Evolutionary conservation across 2,113 vertebrate species (phyloP).

Genomic region (Amblyornis subalaris): DNA sequence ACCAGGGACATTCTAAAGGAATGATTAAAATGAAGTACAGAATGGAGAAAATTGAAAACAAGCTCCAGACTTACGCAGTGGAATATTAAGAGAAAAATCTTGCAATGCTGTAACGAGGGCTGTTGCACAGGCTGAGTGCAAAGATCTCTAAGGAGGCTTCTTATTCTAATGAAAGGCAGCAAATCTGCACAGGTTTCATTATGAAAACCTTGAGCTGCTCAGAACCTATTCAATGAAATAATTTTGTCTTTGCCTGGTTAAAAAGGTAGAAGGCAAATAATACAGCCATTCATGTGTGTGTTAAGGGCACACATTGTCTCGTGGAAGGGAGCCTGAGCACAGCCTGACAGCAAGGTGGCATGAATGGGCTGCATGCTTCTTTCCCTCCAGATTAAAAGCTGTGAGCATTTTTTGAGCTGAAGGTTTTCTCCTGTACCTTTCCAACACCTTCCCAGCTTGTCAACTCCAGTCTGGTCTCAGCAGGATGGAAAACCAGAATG

Average conservation of each 20-base stretch:
- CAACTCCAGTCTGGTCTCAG: background rate
- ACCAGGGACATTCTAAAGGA: background rate
- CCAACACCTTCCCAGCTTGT: background rate
- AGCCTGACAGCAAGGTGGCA: background rate
- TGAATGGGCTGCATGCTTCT: background rate
- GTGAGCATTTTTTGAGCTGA: background rate
- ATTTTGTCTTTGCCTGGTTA: background rate
- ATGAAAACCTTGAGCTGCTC: background rate
- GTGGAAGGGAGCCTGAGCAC: background rate
- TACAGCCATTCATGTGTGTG: background rate
- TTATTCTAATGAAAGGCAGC: background rate
- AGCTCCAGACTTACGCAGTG: background rate
- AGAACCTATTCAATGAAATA: background rate
- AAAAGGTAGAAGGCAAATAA: background rate
- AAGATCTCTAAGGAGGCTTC: background rate
- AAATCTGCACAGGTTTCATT: background rate
- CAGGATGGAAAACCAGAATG: background rate
- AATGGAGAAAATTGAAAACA: background rate
- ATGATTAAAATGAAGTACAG: background rate
- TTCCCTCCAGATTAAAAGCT: background rate
- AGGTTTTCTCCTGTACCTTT: background rate
- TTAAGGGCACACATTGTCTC: rapidly evolving
- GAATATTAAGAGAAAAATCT: background rate
- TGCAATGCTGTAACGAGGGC: background rate
- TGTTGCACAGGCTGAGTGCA: background rate